Evolutionary conservation across 2,888 invertebrate genomes (phyloP), one percentile per base, ranked within the genome.

Genomic region (Drosophila pseudotalamancana): DNA sequence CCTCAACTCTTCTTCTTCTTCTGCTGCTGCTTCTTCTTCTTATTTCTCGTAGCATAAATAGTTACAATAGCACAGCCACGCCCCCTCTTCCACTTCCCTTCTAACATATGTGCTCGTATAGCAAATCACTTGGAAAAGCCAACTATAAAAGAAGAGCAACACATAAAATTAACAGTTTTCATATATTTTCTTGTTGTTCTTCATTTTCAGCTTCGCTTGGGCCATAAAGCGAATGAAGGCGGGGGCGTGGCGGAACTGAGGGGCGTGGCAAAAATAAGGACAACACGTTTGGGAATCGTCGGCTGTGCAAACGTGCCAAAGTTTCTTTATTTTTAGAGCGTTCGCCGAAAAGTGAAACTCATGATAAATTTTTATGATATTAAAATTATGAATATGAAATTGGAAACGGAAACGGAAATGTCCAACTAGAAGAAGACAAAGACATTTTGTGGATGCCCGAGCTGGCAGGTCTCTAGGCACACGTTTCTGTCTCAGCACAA

Each of bases 371-470:
- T 69, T 53, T 64, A 69, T 64, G 37, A 40, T 51, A 72, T 72
- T 71, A 42, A 72, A 65, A 65, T 45, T 59, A 59, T 70, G 59
- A 65, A 70, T 72, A 54, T 50, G 39, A 59, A 50, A 59, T 71
- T 53, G 42, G 39, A 34, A 48, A 23, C 43, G 21, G 11, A 4
- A 6, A n/a, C n/a, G n/a, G n/a, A 35, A 34, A 46, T 55, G 29
- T 49, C 39, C 29, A 51, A 39, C 27, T 50, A 40, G 14, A 27
- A 11, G 8, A 50, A 27, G 25, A 25, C 11, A 4, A n/a, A n/a
- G 23, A 35, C n/a, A n/a, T n/a, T n/a, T n/a, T 12, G 12, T 18
- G 3, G 9, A 6, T 23, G 12, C 1, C 4, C 6, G 2, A n/a
- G 39, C 18, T n/a, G n/a, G n/a, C n/a, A n/a, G n/a, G n/a, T n/a